Conservation (phyloP, 2,797 vertebrate species). For the Sparidentex hasta region DNA sequence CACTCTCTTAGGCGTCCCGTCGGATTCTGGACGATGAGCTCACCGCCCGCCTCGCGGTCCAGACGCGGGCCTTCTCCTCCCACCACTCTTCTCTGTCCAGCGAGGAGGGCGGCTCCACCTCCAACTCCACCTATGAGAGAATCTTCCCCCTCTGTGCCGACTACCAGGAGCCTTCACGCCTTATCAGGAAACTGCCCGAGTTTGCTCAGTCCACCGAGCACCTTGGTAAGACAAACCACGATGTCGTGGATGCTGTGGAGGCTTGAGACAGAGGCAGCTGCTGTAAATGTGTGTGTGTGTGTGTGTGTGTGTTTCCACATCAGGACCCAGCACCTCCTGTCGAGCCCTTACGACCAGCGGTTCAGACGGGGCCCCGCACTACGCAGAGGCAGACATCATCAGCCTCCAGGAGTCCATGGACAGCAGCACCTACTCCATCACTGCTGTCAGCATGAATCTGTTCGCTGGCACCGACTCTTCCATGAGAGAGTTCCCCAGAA, state of each 20-base stretch:
- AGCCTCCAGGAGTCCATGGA: constrained; percentile 92
- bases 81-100: constrained; percentile 91
- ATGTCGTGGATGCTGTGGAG: not conserved
- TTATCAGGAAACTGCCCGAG: constrained; percentile 93
- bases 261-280: not conserved
- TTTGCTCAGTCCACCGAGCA: constrained; percentile 89
- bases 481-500: constrained; percentile 94
- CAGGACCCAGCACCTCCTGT: constrained; percentile 62
- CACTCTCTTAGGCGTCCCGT: constrained; percentile 89
- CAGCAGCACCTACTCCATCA: constrained; percentile 90
- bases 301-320: constrained; percentile 55
- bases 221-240: constrained; percentile 80
- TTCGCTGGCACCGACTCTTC: constrained; percentile 91
- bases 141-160: constrained; percentile 95
- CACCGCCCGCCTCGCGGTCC: constrained; percentile 92
- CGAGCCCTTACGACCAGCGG: constrained; percentile 76
- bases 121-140: constrained; percentile 95
- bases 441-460: constrained; percentile 91
- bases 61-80: constrained; percentile 92
- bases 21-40: constrained; percentile 96
- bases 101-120: constrained; percentile 90
- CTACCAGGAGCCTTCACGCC: constrained; percentile 95
- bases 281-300: not conserved
- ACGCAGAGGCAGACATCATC: constrained; percentile 96
- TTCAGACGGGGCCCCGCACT: constrained; percentile 92